These are phyloP conservation scores for Scarus forsteni DNA, from an alignment of 2,797 vertebrate genomes.

Conservation along the genomic window DNA sequence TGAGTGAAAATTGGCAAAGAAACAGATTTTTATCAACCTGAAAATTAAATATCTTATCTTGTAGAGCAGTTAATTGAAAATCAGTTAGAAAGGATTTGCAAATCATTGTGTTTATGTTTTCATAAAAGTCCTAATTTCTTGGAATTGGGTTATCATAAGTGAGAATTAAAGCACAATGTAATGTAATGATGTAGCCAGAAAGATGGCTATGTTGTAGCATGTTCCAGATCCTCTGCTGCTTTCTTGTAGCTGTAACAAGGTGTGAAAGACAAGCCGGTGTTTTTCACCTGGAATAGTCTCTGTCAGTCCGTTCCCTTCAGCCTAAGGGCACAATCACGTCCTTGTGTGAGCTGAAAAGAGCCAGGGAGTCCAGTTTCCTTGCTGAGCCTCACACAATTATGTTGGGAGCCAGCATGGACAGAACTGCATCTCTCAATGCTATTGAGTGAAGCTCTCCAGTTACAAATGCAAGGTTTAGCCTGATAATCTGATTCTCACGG, in stretches of 20 bases:
- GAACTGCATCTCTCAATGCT: constrained; percentile 33
- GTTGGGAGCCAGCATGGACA: constrained; percentile 26
- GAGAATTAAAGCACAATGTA: background rate
- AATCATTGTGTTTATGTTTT: no score
- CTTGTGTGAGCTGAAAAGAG: constrained; percentile 60
- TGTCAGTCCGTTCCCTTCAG: constrained; percentile 54
- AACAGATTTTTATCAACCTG: no score
- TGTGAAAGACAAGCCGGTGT: constrained; percentile 57
- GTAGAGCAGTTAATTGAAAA: no score
- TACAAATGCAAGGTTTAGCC: constrained; percentile 26
- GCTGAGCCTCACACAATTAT: constrained; percentile 55
- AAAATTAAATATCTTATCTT: no score
- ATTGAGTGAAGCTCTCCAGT: constrained; percentile 31
- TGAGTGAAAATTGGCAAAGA: no score
- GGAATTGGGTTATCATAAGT: no score
- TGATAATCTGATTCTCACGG: constrained; percentile 19
- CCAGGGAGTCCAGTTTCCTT: constrained; percentile 59
- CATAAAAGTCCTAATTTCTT: no score
- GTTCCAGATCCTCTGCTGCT: constrained; percentile 10
- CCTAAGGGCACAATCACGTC: constrained; percentile 57
- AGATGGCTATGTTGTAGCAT: constrained; percentile 13
- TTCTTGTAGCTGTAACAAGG: constrained; percentile 38
- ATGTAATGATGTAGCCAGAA: background rate
- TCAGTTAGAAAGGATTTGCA: no score
- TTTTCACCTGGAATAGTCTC: constrained; percentile 56